Conservation (phyloP, 2,888 invertebrate genomes). For the Calliphora vomitoria region DNA sequence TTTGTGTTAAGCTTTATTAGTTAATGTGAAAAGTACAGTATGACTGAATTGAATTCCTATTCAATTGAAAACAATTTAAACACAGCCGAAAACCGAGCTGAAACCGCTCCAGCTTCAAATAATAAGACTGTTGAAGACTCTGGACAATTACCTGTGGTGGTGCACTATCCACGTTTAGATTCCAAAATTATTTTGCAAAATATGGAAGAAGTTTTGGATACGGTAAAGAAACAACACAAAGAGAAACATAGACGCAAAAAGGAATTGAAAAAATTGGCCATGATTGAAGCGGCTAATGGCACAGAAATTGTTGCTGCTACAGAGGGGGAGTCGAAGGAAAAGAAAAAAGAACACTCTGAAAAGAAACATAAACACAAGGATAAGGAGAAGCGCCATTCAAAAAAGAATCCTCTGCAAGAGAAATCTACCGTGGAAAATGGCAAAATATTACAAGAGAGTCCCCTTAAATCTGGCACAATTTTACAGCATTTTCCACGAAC, state of each 20-base stretch:
- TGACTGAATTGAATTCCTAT: conserved; percentile 71
- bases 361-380: conserved; percentile 65
- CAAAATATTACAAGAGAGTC: conserved; percentile 60
- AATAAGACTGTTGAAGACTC: conserved; percentile 7
- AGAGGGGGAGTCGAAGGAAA: conserved; percentile 61
- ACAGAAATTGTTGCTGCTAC: conserved; percentile 26
- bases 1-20: conserved; percentile 62
- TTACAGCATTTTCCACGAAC: conserved; percentile 77
- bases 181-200: conserved; percentile 83
- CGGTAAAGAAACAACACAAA: conserved; percentile 83
- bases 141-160: conserved; percentile 75
- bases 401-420: conserved; percentile 77
- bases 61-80: conserved; percentile 65
- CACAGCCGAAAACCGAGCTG: conserved; percentile 11
- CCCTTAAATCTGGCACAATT: conserved; percentile 71
- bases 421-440: conserved; percentile 78
- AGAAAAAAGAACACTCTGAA: conserved; percentile 57
- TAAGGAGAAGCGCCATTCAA: conserved; percentile 62
- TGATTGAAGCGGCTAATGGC: conserved; percentile 76
- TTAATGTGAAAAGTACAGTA: conserved; percentile 60
- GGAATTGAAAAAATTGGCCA: conserved; percentile 81
- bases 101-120: conserved; percentile 3
- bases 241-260: conserved; percentile 82
- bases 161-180: conserved; percentile 80
- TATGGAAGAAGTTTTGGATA: conserved; percentile 84